phyloP scores from a whole-genome alignment of 2,797 vertebrate species.

The Hozukius guyotensis region DNA sequence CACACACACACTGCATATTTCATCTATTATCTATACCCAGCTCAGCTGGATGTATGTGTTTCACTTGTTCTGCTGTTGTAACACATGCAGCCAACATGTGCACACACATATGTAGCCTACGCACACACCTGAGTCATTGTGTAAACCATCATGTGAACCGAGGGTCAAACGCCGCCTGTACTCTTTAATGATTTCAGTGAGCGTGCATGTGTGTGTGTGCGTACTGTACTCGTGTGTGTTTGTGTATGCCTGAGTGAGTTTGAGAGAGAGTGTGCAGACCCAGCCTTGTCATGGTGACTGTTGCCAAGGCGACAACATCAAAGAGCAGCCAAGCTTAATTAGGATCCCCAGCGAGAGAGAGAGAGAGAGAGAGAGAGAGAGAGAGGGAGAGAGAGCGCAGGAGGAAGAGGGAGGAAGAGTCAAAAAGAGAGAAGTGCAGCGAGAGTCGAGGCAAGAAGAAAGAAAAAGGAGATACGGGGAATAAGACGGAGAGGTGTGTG shows the following conservation, averaged over 20 bases:
- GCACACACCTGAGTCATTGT: conserved; percentile 31
- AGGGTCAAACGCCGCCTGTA: conserved; percentile 65
- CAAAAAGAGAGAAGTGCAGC: conserved; percentile 40
- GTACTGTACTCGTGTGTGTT: conserved; percentile 54
- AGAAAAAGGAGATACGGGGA: conserved; percentile 39
- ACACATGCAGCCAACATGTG: conserved; percentile 19
- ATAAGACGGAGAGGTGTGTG: conserved; percentile 41
- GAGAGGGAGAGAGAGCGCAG: conserved; percentile 9
- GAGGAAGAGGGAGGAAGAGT: conserved; percentile 19
- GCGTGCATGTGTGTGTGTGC: conserved; percentile 8
- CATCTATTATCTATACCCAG: conserved; percentile 32
- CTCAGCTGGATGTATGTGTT: conserved; percentile 29
- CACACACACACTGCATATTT: neutral
- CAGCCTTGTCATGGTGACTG: conserved; percentile 88
- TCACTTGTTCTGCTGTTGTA: conserved; percentile 8
- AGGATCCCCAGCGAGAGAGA: conserved; percentile 84
- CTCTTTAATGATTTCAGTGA: conserved; percentile 54
- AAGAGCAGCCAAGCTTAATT: conserved; percentile 88
- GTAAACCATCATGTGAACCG: conserved; percentile 51
- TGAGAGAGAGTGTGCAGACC: conserved; percentile 77
- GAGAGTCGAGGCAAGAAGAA: conserved; percentile 53
- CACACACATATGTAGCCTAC: neutral
- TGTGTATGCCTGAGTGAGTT: conserved; percentile 68
- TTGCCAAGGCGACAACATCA: conserved; percentile 91
- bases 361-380: conserved; percentile 54